These are phyloP conservation scores for Anastrepha ludens DNA, from an alignment of 1,140 invertebrate genomes.

Conservation along the genomic window DNA sequence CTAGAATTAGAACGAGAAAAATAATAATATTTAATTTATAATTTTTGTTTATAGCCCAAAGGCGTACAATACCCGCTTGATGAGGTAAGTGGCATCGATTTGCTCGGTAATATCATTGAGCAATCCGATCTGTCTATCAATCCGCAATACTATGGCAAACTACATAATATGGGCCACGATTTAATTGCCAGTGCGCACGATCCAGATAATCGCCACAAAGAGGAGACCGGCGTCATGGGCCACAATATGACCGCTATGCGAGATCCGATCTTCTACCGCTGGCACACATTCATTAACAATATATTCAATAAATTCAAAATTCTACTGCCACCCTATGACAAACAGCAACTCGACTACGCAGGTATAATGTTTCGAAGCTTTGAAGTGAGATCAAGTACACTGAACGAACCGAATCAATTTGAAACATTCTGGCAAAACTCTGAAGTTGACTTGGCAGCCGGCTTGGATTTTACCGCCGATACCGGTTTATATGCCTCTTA, in stretches of 20 bases:
- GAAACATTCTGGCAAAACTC: slow-evolving; percentile 80
- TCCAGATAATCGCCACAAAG: slow-evolving; percentile 78
- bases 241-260: slow-evolving; percentile 81
- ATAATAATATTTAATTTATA: background rate
- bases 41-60: slow-evolving; percentile 33
- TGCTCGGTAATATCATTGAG: slow-evolving; percentile 81
- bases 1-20: too few species aligned
- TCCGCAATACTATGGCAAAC: slow-evolving; percentile 78
- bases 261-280: slow-evolving; percentile 83
- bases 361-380: slow-evolving; percentile 66
- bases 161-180: slow-evolving; percentile 81
- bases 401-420: slow-evolving; percentile 71
- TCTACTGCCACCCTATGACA: slow-evolving; percentile 79
- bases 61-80: slow-evolving; percentile 64
- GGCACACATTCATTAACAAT: slow-evolving; percentile 81
- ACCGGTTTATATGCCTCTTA: slow-evolving; percentile 77
- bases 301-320: slow-evolving; percentile 80
- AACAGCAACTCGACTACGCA: slow-evolving; percentile 64
- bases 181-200: slow-evolving; percentile 80
- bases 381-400: slow-evolving; percentile 59
- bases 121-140: slow-evolving; percentile 77
- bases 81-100: slow-evolving; percentile 76
- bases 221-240: slow-evolving; percentile 79
- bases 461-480: slow-evolving; percentile 77
- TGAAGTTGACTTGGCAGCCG: slow-evolving; percentile 78